phyloP scores from a whole-genome alignment of 2,888 invertebrate genomes.

The Sinotaia quadrata region DNA sequence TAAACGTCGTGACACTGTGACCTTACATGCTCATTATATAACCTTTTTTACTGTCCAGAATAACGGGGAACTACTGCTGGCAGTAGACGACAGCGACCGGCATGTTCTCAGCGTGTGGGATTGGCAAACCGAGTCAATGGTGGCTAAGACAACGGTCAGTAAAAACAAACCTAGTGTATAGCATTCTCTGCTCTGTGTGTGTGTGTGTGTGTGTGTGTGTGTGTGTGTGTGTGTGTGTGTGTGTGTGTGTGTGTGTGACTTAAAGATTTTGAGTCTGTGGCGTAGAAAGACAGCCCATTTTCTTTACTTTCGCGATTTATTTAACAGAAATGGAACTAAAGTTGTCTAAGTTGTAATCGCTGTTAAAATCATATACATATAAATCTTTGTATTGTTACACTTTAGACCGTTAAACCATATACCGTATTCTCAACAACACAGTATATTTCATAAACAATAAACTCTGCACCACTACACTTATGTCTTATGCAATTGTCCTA shows the following conservation, averaged over 20 bases:
- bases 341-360: not conserved
- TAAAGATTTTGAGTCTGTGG: not conserved
- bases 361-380: not conserved
- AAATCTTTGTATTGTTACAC: too few species aligned
- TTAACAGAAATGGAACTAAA: not conserved
- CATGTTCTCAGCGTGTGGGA: constrained; percentile 95
- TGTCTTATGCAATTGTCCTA: too few species aligned
- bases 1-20: too few species aligned
- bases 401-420: too few species aligned
- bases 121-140: constrained; percentile 89
- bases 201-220: not conserved
- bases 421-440: too few species aligned
- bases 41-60: too few species aligned
- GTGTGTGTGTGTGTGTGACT: not conserved
- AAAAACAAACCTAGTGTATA: not conserved
- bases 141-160: constrained; percentile 92
- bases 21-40: too few species aligned
- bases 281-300: not conserved
- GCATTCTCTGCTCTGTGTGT: not conserved
- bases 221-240: not conserved
- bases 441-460: too few species aligned
- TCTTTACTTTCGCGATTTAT: not conserved
- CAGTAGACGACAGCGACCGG: constrained; percentile 90
- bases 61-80: constrained; percentile 90
- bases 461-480: too few species aligned